Evolutionary conservation across 1,140 invertebrate genomes (phyloP).

Genomic region (Zaprionus davidi): DNA sequence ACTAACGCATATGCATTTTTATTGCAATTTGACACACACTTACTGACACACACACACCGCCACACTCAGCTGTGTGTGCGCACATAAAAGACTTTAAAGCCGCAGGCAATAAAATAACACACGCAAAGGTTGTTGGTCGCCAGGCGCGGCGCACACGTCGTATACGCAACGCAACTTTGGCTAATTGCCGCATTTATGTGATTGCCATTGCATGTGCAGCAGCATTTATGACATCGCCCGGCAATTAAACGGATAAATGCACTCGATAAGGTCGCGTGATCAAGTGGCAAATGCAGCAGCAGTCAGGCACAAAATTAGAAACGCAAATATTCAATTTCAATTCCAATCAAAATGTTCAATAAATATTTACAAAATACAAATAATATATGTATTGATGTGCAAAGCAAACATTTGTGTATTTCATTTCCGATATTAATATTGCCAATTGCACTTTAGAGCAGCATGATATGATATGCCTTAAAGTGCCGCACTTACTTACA

Average conservation of each 20-base stretch:
- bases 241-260: slow-evolving; percentile 40
- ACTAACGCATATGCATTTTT: slow-evolving; percentile 27
- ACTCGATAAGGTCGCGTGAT: slow-evolving; percentile 22
- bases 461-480: neutral
- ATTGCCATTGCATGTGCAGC: slow-evolving; percentile 46
- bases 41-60: neutral
- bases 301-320: neutral
- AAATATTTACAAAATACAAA: neutral
- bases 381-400: neutral
- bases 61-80: neutral
- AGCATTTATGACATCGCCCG: slow-evolving; percentile 35
- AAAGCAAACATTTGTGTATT: neutral
- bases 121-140: slow-evolving; percentile 20
- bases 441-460: neutral
- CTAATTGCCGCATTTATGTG: slow-evolving; percentile 55
- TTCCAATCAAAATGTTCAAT: slow-evolving; percentile 5
- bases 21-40: slow-evolving; percentile 18
- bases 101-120: slow-evolving; percentile 33
- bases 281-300: slow-evolving; percentile 20
- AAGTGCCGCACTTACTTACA: neutral
- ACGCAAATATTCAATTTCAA: slow-evolving; percentile 7
- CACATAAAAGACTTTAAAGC: slow-evolving; percentile 35
- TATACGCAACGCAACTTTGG: slow-evolving; percentile 64
- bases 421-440: neutral
- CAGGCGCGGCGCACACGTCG: slow-evolving; percentile 37